A percentile compares a stretch with the other conserved stretches of the same genome.
phyloP scores from a whole-genome alignment of 2,113 vertebrate species.

The Gymnocephalus cernua region DNA sequence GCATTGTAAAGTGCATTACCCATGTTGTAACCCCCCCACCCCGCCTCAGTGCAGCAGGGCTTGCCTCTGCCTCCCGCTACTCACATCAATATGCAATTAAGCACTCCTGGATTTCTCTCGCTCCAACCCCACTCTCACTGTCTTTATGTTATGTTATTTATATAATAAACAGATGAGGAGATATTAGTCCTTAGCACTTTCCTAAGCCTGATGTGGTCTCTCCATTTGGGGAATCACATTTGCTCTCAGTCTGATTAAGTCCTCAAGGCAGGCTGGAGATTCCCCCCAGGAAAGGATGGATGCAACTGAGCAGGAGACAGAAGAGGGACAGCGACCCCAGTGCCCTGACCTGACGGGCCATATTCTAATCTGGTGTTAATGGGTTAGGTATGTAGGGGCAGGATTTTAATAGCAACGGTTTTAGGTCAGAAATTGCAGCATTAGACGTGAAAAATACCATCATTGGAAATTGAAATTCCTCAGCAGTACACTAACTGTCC shows the following conservation, averaged over 20 bases:
- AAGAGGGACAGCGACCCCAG: conserved; percentile 17
- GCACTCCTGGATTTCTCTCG: conserved; percentile 40
- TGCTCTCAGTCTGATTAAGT: conserved; percentile 64
- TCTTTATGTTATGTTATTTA: conserved; percentile 69
- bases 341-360: conserved; percentile 24
- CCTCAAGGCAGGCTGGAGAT: conserved; percentile 49
- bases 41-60: conserved; percentile 12
- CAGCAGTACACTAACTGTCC: background rate
- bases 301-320: conserved; percentile 11
- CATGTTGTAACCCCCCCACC: conserved; percentile 7
- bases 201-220: conserved; percentile 61
- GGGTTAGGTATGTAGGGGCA: conserved; percentile 7
- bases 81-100: conserved; percentile 73
- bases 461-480: background rate
- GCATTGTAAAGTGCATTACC: conserved; percentile 22
- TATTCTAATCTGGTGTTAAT: conserved; percentile 44
- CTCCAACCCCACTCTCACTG: conserved; percentile 16
- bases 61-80: conserved; percentile 31
- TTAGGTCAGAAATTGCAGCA: conserved; percentile 24
- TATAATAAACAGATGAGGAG: conserved; percentile 76
- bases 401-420: conserved; percentile 32
- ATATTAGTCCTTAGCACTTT: conserved; percentile 73
- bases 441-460: background rate
- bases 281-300: conserved; percentile 38
- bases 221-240: conserved; percentile 69